A percentile compares a stretch with the other conserved stretches of the same genome.
Evolutionary conservation across 2,888 invertebrate genomes (phyloP).

Genomic region (Carpatolechia fugitivella): DNA sequence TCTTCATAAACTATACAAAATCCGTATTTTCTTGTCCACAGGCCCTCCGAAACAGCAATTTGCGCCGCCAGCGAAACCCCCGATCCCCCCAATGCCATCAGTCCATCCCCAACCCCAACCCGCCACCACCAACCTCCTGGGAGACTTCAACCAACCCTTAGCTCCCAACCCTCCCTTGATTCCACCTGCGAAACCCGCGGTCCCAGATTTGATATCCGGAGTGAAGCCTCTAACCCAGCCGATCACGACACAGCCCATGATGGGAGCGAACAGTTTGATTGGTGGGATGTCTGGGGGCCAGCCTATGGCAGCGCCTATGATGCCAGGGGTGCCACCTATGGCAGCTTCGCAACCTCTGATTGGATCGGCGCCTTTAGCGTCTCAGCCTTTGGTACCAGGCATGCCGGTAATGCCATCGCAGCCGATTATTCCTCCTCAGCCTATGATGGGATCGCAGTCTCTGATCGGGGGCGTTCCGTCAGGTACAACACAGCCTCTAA

Average conservation of each 20-base stretch:
- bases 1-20: no score
- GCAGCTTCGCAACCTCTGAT: constrained; percentile 17
- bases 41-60: constrained; percentile 48
- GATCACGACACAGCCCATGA: constrained; percentile 9
- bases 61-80: constrained; percentile 59
- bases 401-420: constrained; percentile 33
- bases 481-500: constrained; percentile 34
- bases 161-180: constrained; percentile 23
- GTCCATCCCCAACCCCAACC: constrained; percentile 17
- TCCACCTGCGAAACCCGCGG: constrained; percentile 41
- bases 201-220: constrained; percentile 64
- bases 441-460: constrained; percentile 36
- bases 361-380: constrained; percentile 13
- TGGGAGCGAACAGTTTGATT: not conserved
- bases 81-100: constrained; percentile 44
- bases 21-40: constrained; percentile 17
- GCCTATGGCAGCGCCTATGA: not conserved
- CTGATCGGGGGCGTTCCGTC: constrained; percentile 19
- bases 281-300: not conserved
- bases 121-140: not conserved
- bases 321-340: constrained; percentile 5
- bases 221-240: constrained; percentile 41
- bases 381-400: constrained; percentile 29
- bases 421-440: constrained; percentile 24
- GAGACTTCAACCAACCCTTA: constrained; percentile 8